Evolutionary conservation across 2,888 invertebrate genomes (phyloP), one percentile per base, ranked within the genome.

Genomic region (Azorinus chamasolen): DNA sequence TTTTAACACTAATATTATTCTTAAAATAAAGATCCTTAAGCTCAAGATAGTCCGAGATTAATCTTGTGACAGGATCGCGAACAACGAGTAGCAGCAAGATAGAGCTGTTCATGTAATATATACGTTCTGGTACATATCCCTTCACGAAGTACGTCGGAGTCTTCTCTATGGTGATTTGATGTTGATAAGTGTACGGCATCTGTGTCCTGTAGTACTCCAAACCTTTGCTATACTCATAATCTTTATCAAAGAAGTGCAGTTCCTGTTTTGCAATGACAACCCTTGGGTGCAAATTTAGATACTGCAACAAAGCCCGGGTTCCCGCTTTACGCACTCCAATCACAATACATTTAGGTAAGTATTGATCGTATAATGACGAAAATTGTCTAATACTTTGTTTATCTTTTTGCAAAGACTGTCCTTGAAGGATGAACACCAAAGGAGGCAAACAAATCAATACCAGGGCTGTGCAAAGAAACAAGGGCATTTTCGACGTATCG

Each of bases 81-180:
- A 99, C 97, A 90, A 99, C 98, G 86, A 99, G 94, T 77, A 99
- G 95, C 73, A 99, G 94, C 87, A 97, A 83, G 32, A 98, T 96
- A 90, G 96, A 96, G 1, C 96, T 95, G 94, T 99, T 98, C 97
- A 99, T 97, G 68, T 97, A 96, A 85, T 96, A 95, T 57, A 99
- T 97, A 81, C 99, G 95, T 93, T 97, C 97, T 10, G 99, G 98
- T 37, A 97, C 98, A 95, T 97, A 96, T 6, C 97, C 96, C 70
- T 97, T 97, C 43, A 98, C 97, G 94, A 99, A 99, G 94, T 99
- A 99, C 88, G 97, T 98, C 10, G 99, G 99, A 87, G 97, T 98
- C 94, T 99, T 99, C 93, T 99, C 99, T 88, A 98, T 97, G 66
- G 98, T 98, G 83, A 98, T 96, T 93, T 98, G 98, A 43, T 97